Evolutionary conservation across 2,888 invertebrate genomes (phyloP).

Genomic region (Tinea trinotella): DNA sequence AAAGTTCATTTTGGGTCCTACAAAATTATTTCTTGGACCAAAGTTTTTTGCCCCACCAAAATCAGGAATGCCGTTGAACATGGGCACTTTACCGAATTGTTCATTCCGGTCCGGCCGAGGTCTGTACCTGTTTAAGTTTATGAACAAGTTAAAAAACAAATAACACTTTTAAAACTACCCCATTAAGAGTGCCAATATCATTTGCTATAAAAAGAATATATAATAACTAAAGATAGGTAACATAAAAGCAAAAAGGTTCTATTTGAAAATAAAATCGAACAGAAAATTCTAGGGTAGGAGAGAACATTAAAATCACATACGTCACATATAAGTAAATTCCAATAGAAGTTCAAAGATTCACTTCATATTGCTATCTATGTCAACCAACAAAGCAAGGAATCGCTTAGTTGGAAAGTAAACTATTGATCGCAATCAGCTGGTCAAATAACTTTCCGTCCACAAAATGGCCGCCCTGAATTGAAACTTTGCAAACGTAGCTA

Average conservation of each 20-base stretch:
- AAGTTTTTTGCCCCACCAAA: constrained; percentile 66
- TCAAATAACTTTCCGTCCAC: constrained; percentile 47
- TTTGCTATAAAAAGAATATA: no score
- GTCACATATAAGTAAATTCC: no score
- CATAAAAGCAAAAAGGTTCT: no score
- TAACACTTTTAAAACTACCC: no score
- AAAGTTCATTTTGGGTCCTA: constrained; percentile 54
- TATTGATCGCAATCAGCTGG: constrained; percentile 39
- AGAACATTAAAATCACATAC: no score
- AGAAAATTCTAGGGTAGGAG: no score
- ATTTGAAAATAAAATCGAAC: no score
- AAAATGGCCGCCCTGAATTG: constrained; percentile 58
- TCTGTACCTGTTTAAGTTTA: constrained; percentile 69
- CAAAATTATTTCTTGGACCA: constrained; percentile 50
- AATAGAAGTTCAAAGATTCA: no score
- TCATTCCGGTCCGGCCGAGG: constrained; percentile 76
- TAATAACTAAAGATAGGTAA: no score
- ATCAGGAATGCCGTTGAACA: constrained; percentile 54
- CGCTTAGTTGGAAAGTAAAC: not conserved
- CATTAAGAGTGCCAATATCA: no score
- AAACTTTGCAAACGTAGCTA: constrained; percentile 11
- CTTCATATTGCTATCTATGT: not conserved
- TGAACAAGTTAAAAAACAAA: no score
- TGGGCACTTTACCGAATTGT: constrained; percentile 74
- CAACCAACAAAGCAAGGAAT: not conserved